Percentiles rank a stretch among this genome's conserved stretches.
These are phyloP conservation scores for Agapornis canus DNA, from an alignment of 2,797 vertebrate species.

Conservation along the genomic window DNA sequence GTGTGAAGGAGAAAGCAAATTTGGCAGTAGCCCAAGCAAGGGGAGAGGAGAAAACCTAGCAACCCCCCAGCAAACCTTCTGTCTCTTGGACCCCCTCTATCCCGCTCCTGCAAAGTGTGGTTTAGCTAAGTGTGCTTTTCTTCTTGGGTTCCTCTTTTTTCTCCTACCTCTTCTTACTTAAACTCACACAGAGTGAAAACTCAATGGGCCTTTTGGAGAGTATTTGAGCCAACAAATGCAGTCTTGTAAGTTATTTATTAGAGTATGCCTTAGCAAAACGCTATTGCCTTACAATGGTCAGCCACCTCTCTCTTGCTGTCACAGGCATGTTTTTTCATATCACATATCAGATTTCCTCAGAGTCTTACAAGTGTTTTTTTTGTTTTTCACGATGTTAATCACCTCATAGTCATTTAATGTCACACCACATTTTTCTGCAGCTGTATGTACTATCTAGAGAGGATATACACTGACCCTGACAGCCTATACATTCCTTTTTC, in stretches of 20 bases:
- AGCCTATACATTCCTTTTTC: slow-evolving; percentile 40
- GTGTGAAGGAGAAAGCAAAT: background rate
- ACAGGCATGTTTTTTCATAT: background rate
- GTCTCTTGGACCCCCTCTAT: too few relatives aligned
- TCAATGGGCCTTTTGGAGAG: background rate
- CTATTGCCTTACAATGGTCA: slow-evolving; percentile 22
- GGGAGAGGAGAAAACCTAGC: background rate
- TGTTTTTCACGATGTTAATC: slow-evolving; percentile 58
- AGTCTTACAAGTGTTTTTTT: slow-evolving; percentile 5
- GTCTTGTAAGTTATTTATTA: slow-evolving; percentile 44
- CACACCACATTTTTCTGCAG: slow-evolving; percentile 14
- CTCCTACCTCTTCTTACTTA: background rate
- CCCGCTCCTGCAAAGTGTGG: background rate
- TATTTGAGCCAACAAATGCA: background rate
- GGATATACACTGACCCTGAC: background rate
- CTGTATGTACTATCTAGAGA: slow-evolving; percentile 20
- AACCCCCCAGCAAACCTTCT: background rate
- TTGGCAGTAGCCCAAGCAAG: background rate
- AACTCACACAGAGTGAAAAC: background rate
- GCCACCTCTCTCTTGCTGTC: slow-evolving; percentile 4
- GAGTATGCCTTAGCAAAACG: slow-evolving; percentile 2
- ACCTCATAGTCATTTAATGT: slow-evolving; percentile 42
- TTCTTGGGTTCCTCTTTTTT: background rate
- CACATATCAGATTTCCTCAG: slow-evolving; percentile 34
- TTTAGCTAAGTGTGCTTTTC: background rate